phyloP scores from a whole-genome alignment of 2,888 invertebrate species.

The Brachypterus glaber region DNA sequence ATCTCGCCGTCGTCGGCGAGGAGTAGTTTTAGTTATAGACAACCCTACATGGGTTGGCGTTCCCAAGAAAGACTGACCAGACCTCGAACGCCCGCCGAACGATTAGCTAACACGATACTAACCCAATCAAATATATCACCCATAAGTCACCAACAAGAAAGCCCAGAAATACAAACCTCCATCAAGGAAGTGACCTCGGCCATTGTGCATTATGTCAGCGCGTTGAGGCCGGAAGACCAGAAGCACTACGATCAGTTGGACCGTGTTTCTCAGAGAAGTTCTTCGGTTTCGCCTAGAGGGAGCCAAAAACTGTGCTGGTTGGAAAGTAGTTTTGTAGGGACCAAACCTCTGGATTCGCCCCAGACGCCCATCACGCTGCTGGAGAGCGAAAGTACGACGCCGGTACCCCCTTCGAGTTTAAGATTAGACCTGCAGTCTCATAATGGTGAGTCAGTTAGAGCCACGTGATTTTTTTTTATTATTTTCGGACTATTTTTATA shows the following conservation, averaged over 20 bases:
- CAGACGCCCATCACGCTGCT: constrained; percentile 55
- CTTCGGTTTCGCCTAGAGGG: constrained; percentile 45
- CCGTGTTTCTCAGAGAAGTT: constrained; percentile 32
- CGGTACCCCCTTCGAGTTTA: constrained; percentile 40
- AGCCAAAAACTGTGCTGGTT: constrained; percentile 76
- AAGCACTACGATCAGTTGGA: constrained; percentile 30
- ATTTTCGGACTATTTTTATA: constrained; percentile 10
- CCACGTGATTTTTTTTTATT: constrained; percentile 22
- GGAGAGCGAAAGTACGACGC: constrained; percentile 35
- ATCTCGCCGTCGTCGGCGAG: constrained; percentile 56
- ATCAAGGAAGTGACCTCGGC: constrained; percentile 90
- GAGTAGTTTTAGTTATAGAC: constrained; percentile 72
- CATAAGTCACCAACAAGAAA: constrained; percentile 32
- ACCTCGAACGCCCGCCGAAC: constrained; percentile 78
- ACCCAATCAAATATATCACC: constrained; percentile 36
- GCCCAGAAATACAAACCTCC: constrained; percentile 67
- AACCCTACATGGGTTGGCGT: constrained; percentile 86
- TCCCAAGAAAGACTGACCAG: constrained; percentile 70
- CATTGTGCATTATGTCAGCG: constrained; percentile 82
- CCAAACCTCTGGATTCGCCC: constrained; percentile 75
- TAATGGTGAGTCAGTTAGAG: constrained; percentile 43
- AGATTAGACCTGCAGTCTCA: constrained; percentile 44
- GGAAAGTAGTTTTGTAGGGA: constrained; percentile 85
- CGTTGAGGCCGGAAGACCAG: constrained; percentile 48
- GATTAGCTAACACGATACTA: constrained; percentile 59